Evolutionary conservation across 2,888 invertebrate genomes (phyloP).

Genomic region (Meiosimyza decipiens): DNA sequence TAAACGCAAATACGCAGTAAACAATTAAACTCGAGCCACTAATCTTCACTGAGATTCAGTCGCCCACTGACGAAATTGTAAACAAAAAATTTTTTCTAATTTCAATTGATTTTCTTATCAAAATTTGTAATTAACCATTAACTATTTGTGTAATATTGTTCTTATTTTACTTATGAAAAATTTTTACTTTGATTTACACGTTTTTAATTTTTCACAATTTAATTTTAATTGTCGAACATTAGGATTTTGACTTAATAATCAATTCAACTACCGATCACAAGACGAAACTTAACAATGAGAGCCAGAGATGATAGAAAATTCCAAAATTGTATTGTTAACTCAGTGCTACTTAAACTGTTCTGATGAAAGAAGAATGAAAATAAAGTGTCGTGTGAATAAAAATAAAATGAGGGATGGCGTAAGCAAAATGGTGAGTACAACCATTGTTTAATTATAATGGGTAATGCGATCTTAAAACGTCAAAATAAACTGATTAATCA

Average conservation of each 20-base stretch:
- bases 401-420: slow-evolving; percentile 18
- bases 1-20: slow-evolving; percentile 29
- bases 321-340: slow-evolving; percentile 7
- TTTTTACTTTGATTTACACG: slow-evolving; percentile 9
- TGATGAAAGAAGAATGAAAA: background rate
- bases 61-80: slow-evolving; percentile 36
- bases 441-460: too few species aligned
- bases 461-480: too few species aligned
- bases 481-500: too few species aligned
- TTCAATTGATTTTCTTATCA: background rate
- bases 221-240: slow-evolving; percentile 18
- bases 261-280: slow-evolving; percentile 2
- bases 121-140: background rate
- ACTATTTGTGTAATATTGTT: background rate
- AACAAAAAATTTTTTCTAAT: slow-evolving; percentile 15
- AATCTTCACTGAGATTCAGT: slow-evolving; percentile 59
- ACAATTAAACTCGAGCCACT: slow-evolving; percentile 43
- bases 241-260: background rate
- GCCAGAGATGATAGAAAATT: slow-evolving; percentile 12
- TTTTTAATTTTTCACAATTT: slow-evolving; percentile 24
- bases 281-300: slow-evolving; percentile 22
- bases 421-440: background rate
- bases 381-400: slow-evolving; percentile 35
- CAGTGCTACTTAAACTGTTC: slow-evolving; percentile 20
- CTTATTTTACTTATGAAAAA: background rate